These are phyloP conservation scores for Rutpela maculata DNA, from an alignment of 2,888 invertebrate genomes.

Conservation along the genomic window DNA sequence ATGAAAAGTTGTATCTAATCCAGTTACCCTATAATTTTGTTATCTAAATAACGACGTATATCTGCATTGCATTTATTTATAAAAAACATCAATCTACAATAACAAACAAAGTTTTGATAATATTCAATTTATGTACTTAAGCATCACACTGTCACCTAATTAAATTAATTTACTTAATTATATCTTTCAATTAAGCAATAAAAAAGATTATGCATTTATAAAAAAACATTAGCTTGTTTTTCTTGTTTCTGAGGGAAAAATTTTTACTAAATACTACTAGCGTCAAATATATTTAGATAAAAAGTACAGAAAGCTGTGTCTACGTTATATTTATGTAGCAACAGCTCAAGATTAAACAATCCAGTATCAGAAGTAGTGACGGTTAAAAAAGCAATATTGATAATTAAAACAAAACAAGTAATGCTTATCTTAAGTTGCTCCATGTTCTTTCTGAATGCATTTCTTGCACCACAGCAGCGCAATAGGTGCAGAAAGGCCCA, in stretches of 20 bases:
- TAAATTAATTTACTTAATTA: constrained; percentile 34
- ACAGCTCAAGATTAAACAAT: neutral
- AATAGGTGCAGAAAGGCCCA: no score
- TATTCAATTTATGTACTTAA: constrained; percentile 34
- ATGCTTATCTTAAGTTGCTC: neutral
- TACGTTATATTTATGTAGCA: neutral
- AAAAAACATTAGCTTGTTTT: constrained; percentile 5
- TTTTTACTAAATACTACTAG: neutral
- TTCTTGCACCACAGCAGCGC: neutral
- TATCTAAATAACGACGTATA: neutral
- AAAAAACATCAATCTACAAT: constrained; percentile 25
- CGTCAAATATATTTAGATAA: neutral
- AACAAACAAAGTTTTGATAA: constrained; percentile 34
- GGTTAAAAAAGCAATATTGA: neutral
- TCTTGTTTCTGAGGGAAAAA: constrained; percentile 6
- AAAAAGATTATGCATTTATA: constrained; percentile 20
- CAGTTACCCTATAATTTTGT: neutral
- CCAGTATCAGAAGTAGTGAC: neutral
- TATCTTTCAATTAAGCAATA: constrained; percentile 34
- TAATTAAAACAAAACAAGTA: constrained; percentile 2
- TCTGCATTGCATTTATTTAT: constrained; percentile 4
- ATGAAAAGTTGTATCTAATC: neutral
- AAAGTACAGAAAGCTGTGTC: neutral
- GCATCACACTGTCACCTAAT: constrained; percentile 33
- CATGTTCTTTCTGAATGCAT: neutral